Base-by-base conservation (phyloP, 1,140 invertebrate genomes). In the Pseudomyrmex dendroicus region DNA sequence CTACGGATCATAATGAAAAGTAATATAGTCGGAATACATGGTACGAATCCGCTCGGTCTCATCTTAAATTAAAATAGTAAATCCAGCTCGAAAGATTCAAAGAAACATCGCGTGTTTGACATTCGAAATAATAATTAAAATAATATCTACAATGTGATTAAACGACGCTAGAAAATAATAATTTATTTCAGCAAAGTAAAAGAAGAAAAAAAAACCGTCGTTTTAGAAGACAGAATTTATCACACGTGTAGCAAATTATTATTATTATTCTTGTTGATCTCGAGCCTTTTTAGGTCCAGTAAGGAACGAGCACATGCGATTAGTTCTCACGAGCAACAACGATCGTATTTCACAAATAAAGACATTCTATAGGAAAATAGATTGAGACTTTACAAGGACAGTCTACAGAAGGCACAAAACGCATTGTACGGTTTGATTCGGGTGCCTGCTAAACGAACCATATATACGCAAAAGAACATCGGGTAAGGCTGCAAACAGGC, bases 1-100 rank as follows among this genome's bases (percentile, higher is more conserved):
- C 85, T 82, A 82, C 84, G 83, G 85, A 73, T 82, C 87, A 89
- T 90, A 89, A 91, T 88, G 90, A 91, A 89, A 89, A 91, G 89
- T 89, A 84, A 89, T 89, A 89, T 83, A 86, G 89, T 67, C 84
- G 70, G 76, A 56, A 78, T 63, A 82, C 84, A 66, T 59, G 62
- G 80, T 64, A 68, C 87, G 82, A 76, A 84, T 87, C 25, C 86
- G 64, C 25, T 66, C 66, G 68, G 82, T 77, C 76, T 85, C 83
- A 78, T 56, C 70, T 74, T 74, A 80, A 88, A 88, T 88, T 85
- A 63, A 82, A 78, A 88, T 84, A 84, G 74, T 88, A 86, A 88
- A 88, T 88, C 46, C 78, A 57, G 9, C 70, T 25, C 20, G 74
- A 74, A 84, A n/a, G 67, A 88, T 83, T 85, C 68, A 67, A 73